Percentiles rank a stretch among this genome's conserved stretches.
Evolutionary conservation across 2,797 vertebrate genomes (phyloP).

Genomic region (Leptodactylus fallax): DNA sequence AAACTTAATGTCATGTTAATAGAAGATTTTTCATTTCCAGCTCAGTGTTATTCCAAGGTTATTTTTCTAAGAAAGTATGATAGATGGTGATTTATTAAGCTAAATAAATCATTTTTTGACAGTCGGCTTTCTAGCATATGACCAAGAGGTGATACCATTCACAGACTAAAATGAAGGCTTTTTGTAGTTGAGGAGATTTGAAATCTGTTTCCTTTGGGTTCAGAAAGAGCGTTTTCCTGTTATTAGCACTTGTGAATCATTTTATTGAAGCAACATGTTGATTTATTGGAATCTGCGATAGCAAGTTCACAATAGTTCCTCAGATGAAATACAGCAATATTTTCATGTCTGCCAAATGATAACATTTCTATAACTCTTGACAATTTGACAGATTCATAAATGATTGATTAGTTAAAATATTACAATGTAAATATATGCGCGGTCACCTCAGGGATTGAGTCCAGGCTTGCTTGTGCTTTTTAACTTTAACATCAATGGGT

Average conservation of each 20-base stretch:
- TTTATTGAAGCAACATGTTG: constrained; percentile 23
- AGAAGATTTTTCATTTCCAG: constrained; percentile 61
- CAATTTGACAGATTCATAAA: background rate
- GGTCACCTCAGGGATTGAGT: no score
- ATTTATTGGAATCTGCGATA: constrained; percentile 21
- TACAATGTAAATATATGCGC: no score
- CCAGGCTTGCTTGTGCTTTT: no score
- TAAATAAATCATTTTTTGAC: constrained; percentile 65
- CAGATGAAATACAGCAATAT: background rate
- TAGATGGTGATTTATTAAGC: constrained; percentile 64
- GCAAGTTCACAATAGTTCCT: background rate
- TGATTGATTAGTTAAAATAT: background rate
- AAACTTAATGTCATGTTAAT: constrained; percentile 59
- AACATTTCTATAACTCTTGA: background rate
- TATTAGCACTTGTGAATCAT: constrained; percentile 22
- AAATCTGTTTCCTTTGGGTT: constrained; percentile 35
- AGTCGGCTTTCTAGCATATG: constrained; percentile 58
- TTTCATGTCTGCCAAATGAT: background rate
- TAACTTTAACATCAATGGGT: no score
- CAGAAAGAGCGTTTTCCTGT: constrained; percentile 8
- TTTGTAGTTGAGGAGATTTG: constrained; percentile 52
- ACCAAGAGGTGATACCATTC: constrained; percentile 57
- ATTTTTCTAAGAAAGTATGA: constrained; percentile 65
- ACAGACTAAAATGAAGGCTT: constrained; percentile 49
- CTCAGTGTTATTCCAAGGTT: constrained; percentile 61